A percentile compares a stretch with the other conserved stretches of the same genome.
These are phyloP conservation scores for Xestoiulus laeticollis DNA, from an alignment of 2,888 invertebrate genomes.

Conservation along the genomic window DNA sequence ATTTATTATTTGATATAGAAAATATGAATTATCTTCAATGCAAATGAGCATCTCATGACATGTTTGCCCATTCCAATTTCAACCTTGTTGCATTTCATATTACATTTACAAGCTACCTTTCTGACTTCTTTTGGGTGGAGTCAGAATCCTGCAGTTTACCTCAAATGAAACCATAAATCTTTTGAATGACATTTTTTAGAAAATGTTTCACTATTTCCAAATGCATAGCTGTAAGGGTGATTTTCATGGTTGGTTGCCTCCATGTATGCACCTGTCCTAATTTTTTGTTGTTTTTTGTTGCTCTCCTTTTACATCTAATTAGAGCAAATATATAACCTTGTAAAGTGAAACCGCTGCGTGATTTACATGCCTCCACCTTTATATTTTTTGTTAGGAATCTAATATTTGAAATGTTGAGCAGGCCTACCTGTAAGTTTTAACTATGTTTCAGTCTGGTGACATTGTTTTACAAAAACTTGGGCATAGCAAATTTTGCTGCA, in stretches of 20 bases:
- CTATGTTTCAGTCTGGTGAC: background rate
- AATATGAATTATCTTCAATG: conserved; percentile 13
- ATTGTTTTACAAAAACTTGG: background rate
- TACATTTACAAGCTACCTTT: background rate
- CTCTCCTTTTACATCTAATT: conserved; percentile 37
- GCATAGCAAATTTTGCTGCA: background rate
- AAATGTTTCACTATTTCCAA: conserved; percentile 1
- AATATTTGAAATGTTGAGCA: conserved; percentile 5
- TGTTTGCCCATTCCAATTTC: conserved; percentile 15
- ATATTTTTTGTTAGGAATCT: background rate
- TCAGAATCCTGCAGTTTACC: conserved; percentile 7
- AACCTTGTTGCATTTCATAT: background rate
- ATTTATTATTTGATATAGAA: conserved; percentile 5
- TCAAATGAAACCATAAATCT: conserved; percentile 29
- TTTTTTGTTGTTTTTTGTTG: conserved; percentile 25
- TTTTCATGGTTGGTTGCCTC: background rate
- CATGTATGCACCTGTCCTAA: conserved; percentile 23
- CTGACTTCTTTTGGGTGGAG: conserved; percentile 37
- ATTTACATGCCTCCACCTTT: conserved; percentile 34
- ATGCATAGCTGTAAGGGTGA: background rate
- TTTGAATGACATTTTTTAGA: conserved; percentile 13
- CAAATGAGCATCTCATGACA: conserved; percentile 34
- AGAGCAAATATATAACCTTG: conserved; percentile 37
- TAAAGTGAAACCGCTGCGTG: conserved; percentile 34
- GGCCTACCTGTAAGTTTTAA: background rate